phyloP scores from a whole-genome alignment of 2,888 invertebrate genomes.

The Onthophagus sagittarius region DNA sequence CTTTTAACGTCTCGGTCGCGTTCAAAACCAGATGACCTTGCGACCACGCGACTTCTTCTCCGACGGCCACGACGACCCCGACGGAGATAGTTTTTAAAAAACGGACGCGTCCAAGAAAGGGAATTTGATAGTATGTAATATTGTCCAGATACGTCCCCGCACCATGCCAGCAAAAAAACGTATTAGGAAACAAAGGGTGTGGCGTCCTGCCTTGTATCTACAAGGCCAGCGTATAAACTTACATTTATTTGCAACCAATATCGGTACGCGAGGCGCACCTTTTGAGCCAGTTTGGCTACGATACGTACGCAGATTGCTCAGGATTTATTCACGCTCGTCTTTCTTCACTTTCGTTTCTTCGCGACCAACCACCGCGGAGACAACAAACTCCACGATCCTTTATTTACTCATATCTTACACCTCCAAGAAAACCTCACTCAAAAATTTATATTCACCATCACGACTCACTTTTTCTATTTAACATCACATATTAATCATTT shows the following conservation, averaged over 20 bases:
- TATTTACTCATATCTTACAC: neutral
- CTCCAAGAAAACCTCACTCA: neutral
- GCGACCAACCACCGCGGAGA: neutral
- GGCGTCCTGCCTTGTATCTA: constrained; percentile 29
- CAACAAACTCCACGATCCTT: neutral
- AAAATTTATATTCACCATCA: no score
- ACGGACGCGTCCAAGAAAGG: neutral
- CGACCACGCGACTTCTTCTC: neutral
- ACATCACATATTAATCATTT: no score
- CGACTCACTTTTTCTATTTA: no score
- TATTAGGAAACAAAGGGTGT: constrained; percentile 22
- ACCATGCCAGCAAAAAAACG: constrained; percentile 11
- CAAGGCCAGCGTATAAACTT: constrained; percentile 33
- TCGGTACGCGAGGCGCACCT: constrained; percentile 25
- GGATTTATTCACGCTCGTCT: constrained; percentile 5
- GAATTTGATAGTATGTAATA: neutral
- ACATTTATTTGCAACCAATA: constrained; percentile 31
- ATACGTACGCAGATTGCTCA: constrained; percentile 10
- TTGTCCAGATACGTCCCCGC: neutral
- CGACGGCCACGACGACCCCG: neutral
- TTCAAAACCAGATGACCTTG: neutral
- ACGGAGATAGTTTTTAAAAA: neutral
- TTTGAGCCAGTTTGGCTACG: constrained; percentile 20
- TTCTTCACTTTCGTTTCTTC: neutral
- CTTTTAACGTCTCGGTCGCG: neutral